Evolutionary conservation across 30 jellyfish, hydroid and myxozoan genomes (phyloP).

Genomic region (Turritopsis rubra): DNA sequence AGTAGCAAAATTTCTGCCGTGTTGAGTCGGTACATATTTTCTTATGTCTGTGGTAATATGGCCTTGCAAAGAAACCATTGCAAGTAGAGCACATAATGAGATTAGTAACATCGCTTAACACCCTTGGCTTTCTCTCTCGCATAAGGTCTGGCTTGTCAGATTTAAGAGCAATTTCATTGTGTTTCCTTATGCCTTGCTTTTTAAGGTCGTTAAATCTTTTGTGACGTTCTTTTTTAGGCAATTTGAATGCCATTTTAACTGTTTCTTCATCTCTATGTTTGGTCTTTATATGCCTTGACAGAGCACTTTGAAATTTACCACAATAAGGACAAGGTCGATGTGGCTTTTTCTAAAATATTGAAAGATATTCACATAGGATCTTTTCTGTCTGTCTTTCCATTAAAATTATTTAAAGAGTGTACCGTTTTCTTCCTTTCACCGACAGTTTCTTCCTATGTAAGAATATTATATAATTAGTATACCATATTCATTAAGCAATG

Average conservation of each 20-base stretch:
- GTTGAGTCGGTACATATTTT: neutral
- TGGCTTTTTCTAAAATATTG: neutral
- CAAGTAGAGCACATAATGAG: neutral
- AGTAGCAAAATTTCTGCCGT: no score
- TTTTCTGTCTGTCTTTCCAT: neutral
- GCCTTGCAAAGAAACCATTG: neutral
- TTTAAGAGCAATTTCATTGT: neutral
- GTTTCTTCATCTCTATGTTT: neutral
- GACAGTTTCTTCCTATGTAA: neutral
- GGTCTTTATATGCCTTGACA: constrained; percentile 7
- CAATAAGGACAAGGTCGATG: constrained; percentile 17
- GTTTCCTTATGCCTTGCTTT: constrained; percentile 9
- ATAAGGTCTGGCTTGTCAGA: constrained; percentile 2
- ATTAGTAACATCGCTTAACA: neutral
- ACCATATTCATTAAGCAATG: neutral
- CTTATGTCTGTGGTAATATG: neutral
- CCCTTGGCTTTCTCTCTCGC: constrained; percentile 14
- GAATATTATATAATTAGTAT: neutral
- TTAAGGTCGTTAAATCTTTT: neutral
- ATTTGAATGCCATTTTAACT: constrained; percentile 1
- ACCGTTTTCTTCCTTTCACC: neutral
- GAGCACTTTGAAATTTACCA: constrained; percentile 6
- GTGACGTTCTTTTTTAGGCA: constrained; percentile 1
- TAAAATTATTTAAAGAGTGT: neutral
- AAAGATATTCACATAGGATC: neutral